Percentiles rank a stretch among this genome's conserved stretches.
Evolutionary conservation across 1,140 invertebrate genomes (phyloP).

Genomic region (Acromyrmex charruanus): DNA sequence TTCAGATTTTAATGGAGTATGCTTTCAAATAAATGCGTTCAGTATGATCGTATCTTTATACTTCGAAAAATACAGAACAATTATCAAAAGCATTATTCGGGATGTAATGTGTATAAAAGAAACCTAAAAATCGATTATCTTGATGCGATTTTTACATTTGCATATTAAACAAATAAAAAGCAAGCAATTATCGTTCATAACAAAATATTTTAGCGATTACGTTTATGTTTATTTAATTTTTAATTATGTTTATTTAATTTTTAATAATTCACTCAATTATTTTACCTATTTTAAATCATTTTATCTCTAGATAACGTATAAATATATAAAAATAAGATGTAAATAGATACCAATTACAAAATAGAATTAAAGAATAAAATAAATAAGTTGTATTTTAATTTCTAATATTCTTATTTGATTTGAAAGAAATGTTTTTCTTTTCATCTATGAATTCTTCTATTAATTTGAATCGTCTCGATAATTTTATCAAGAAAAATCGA

Average conservation of each 20-base stretch:
- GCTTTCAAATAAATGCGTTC: slow-evolving; percentile 2
- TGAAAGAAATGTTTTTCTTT: neutral
- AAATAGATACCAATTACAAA: neutral
- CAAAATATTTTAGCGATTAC: neutral
- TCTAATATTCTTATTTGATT: neutral
- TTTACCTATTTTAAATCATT: neutral
- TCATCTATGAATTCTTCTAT: slow-evolving; percentile 14
- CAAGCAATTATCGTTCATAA: neutral
- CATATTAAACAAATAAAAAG: neutral
- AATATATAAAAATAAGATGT: neutral
- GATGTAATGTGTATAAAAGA: neutral
- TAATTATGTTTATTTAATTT: neutral
- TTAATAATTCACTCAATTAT: neutral
- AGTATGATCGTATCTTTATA: neutral
- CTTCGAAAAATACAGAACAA: neutral
- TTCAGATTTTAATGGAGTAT: neutral
- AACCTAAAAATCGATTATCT: neutral
- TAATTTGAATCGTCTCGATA: slow-evolving; percentile 6
- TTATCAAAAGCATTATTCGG: neutral
- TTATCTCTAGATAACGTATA: neutral
- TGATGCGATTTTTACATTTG: neutral
- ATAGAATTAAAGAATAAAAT: slow-evolving; percentile 13
- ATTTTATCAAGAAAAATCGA: slow-evolving; percentile 1
- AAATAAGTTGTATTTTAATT: neutral
- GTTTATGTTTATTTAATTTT: neutral